Evolutionary conservation across 2,888 invertebrate species (phyloP), one percentile per base, ranked within the genome.

Genomic region (Rotaria magnacalcarata): DNA sequence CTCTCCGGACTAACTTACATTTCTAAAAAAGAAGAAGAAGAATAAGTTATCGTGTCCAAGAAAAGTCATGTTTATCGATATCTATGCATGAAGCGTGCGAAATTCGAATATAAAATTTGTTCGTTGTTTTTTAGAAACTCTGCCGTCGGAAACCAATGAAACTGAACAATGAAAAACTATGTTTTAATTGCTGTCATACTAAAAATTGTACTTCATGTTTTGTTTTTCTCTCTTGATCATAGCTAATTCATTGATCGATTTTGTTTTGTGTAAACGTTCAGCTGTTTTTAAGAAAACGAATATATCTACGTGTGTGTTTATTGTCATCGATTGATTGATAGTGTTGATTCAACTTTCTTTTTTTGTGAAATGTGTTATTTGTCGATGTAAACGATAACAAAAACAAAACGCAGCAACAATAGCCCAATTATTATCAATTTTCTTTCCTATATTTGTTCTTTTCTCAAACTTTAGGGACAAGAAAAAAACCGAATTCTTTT

Each of bases 191-290:
- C 16, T 27, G 19, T 34, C 34, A 19, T 67, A 11, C 1, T 67
- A 67, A 27, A 34, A 67, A 41, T 34, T 67, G 67, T 67, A 67
- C 34, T 67, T 52, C 16, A 67, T 67, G 27, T 67, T 7, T 67
- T 11, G 27, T 67, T 67, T 27, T 67, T 67, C 6, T 41, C 16
- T 67, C 67, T 34, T 67, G 67, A 67, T 67, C 24, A 34, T 34
- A 67, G 19, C 67, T 67, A 67, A 67, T 67, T 67, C 19, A 67
- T 67, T 67, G 67, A 67, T 54, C 19, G 19, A 21, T 67, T 67
- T 67, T 67, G 16, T 67, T 19, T 67, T 67, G 67, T 67, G 67
- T 67, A 27, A 67, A 67, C 27, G 14, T 67, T 67, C 67, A 67
- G 14, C 14, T 67, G 67, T 60, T 60, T 67, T 67, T 27, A 34